phyloP scores from a whole-genome alignment of 2,888 invertebrate genomes.

The Ptilodon capucinus region DNA sequence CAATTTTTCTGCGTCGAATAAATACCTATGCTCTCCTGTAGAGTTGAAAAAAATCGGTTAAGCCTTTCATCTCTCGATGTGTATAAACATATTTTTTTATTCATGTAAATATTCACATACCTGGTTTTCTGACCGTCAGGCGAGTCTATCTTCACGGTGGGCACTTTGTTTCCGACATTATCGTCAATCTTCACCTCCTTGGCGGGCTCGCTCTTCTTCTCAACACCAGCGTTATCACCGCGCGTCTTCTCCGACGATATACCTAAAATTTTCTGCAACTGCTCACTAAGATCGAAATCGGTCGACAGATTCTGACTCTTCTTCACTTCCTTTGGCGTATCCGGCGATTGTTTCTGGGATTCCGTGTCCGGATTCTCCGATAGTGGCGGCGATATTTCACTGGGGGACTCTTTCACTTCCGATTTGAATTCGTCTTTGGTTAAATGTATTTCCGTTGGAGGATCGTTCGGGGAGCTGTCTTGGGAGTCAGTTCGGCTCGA shows the following conservation, averaged over 20 bases:
- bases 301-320: constrained; percentile 78
- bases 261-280: constrained; percentile 76
- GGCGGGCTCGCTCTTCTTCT: constrained; percentile 61
- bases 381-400: constrained; percentile 74
- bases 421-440: constrained; percentile 56
- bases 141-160: constrained; percentile 77
- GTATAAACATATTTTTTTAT: too few species aligned
- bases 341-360: constrained; percentile 71
- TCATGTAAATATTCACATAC: too few species aligned
- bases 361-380: constrained; percentile 61
- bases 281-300: constrained; percentile 77
- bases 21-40: too few species aligned
- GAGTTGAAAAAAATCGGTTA: too few species aligned
- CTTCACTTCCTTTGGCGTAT: constrained; percentile 73
- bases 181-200: constrained; percentile 76
- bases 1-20: too few species aligned
- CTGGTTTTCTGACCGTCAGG: constrained; percentile 71
- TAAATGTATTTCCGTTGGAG: constrained; percentile 75
- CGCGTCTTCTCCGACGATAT: constrained; percentile 75
- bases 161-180: constrained; percentile 53
- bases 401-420: constrained; percentile 69
- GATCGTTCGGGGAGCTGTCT: constrained; percentile 71
- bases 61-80: too few species aligned
- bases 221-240: constrained; percentile 49
- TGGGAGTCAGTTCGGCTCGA: constrained; percentile 65